phyloP scores from a whole-genome alignment of 2,797 vertebrate genomes.

The Hapalemur alaotrensis region DNA sequence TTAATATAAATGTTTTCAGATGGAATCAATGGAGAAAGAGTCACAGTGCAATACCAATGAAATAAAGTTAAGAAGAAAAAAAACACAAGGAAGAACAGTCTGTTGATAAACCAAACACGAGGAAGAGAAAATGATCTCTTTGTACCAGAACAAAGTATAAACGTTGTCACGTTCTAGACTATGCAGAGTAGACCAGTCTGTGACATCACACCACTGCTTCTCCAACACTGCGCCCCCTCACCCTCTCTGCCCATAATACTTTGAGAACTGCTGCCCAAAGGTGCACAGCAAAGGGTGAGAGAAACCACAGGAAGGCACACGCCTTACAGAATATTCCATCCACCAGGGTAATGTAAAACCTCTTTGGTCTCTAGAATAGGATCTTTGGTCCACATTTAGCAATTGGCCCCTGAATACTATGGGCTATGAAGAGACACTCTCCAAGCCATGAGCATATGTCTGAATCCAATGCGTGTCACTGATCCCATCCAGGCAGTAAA shows the following conservation, averaged over 20 bases:
- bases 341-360: not conserved
- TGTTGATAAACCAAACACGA: not conserved
- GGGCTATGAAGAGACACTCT: not conserved
- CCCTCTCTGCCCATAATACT: not conserved
- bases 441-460: not conserved
- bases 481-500: not conserved
- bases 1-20: not conserved
- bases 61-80: not conserved
- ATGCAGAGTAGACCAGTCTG: not conserved
- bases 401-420: not conserved
- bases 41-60: not conserved
- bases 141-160: not conserved
- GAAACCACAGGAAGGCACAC: not conserved
- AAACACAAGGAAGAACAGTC: not conserved
- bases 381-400: not conserved
- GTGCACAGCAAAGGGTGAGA: not conserved
- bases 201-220: fast-evolving
- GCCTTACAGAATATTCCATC: not conserved
- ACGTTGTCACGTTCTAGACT: not conserved
- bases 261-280: not conserved
- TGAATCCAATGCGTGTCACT: not conserved
- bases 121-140: not conserved
- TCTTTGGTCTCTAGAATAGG: not conserved
- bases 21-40: not conserved
- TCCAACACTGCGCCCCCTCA: not conserved